These are phyloP conservation scores for Sarcophaga subvicina DNA, from an alignment of 2,888 invertebrate genomes.

Conservation along the genomic window DNA sequence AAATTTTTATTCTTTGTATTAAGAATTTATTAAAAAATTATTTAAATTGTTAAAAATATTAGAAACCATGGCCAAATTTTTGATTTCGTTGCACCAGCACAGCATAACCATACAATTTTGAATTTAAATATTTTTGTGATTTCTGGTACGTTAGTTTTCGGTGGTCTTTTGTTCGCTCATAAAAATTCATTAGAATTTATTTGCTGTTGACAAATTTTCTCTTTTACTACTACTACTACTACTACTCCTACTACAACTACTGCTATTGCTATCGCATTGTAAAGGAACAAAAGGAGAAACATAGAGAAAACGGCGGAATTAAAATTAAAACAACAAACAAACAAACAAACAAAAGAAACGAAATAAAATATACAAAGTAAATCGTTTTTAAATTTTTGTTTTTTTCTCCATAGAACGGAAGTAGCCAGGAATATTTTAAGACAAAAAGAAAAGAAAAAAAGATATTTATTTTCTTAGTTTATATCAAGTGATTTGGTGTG, in stretches of 20 bases:
- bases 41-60: constrained; percentile 2
- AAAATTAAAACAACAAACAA: neutral
- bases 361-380: constrained; percentile 19
- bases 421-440: constrained; percentile 22
- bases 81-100: constrained; percentile 15
- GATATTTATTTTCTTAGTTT: neutral
- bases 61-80: neutral
- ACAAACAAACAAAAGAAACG: neutral
- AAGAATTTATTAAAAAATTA: constrained; percentile 40
- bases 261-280: neutral
- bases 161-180: constrained; percentile 41
- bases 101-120: neutral
- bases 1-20: neutral
- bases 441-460: constrained; percentile 18
- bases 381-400: constrained; percentile 45
- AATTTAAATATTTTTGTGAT: constrained; percentile 33
- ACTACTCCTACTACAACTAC: neutral
- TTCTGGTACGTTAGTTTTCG: constrained; percentile 37
- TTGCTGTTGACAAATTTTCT: neutral
- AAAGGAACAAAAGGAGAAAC: no score
- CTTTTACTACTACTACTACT: neutral
- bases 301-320: constrained; percentile 4
- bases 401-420: constrained; percentile 9
- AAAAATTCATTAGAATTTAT: constrained; percentile 45
- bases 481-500: neutral